These are phyloP conservation scores for Trididemnum miniatum DNA, from an alignment of 23 tunicate species.

Conservation along the genomic window DNA sequence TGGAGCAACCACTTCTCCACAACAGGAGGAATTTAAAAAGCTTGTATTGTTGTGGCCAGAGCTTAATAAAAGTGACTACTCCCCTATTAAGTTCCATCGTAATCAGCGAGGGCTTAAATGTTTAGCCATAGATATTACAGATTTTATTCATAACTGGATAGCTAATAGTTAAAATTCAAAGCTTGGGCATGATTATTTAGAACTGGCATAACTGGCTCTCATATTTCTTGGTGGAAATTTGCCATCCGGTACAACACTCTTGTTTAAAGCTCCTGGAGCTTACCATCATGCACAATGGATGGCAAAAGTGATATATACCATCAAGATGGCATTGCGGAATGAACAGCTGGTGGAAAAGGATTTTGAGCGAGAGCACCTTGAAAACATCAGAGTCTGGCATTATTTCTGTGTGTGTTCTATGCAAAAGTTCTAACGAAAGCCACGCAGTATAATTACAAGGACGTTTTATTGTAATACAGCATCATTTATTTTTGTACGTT, in stretches of 20 bases:
- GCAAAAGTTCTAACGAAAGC: too few species aligned
- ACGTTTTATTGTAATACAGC: too few species aligned
- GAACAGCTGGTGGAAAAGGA: background rate
- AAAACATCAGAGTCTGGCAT: background rate
- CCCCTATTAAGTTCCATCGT: background rate
- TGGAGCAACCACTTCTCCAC: slow-evolving; percentile 12
- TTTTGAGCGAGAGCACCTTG: background rate
- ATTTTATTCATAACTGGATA: background rate
- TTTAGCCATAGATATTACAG: background rate
- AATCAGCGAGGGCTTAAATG: background rate
- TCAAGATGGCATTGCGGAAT: background rate
- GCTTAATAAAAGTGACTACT: background rate
- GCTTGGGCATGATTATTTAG: background rate
- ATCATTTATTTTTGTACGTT: too few species aligned
- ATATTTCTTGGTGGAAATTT: background rate
- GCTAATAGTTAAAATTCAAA: background rate
- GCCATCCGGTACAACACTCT: background rate
- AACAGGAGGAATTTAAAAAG: background rate
- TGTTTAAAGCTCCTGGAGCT: background rate
- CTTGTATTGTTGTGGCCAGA: background rate
- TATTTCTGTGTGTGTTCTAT: background rate
- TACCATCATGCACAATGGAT: background rate
- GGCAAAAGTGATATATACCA: background rate
- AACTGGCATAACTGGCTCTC: background rate
- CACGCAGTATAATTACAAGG: too few species aligned